phyloP scores from a whole-genome alignment of 23 tunicate genomes.

The Styela clava region DNA sequence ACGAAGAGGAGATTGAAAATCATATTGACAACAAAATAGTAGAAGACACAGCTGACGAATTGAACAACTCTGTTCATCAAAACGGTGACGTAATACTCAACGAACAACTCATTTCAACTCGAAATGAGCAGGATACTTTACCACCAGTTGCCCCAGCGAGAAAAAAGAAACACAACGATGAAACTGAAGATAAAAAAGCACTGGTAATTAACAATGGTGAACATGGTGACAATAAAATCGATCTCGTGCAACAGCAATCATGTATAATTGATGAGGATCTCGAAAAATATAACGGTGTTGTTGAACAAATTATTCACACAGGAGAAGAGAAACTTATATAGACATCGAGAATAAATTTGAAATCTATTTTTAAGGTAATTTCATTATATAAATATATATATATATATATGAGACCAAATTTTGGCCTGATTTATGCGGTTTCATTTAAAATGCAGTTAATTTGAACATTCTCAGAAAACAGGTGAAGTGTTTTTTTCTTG shows the following conservation, averaged over 20 bases:
- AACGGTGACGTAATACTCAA: background rate
- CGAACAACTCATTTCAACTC: background rate
- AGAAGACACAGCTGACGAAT: background rate
- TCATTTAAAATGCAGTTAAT: no score
- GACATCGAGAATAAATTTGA: no score
- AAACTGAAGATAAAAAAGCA: background rate
- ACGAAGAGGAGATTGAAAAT: background rate
- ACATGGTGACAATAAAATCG: background rate
- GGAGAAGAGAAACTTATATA: conserved; percentile 4
- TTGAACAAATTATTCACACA: conserved; percentile 10
- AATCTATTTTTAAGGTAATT: no score
- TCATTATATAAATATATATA: no score
- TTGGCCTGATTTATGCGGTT: no score
- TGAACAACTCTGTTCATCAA: background rate
- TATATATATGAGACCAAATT: no score
- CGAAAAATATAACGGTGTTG: conserved; percentile 3
- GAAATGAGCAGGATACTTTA: background rate
- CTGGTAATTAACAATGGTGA: background rate
- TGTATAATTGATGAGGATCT: background rate
- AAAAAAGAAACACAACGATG: background rate
- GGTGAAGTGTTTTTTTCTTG: no score
- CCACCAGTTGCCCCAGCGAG: conserved; percentile 8
- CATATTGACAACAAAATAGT: no score
- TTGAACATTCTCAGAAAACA: no score
- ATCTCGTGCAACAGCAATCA: background rate